Evolutionary conservation across 1,140 invertebrate species (phyloP).

Genomic region (Apis florea): DNA sequence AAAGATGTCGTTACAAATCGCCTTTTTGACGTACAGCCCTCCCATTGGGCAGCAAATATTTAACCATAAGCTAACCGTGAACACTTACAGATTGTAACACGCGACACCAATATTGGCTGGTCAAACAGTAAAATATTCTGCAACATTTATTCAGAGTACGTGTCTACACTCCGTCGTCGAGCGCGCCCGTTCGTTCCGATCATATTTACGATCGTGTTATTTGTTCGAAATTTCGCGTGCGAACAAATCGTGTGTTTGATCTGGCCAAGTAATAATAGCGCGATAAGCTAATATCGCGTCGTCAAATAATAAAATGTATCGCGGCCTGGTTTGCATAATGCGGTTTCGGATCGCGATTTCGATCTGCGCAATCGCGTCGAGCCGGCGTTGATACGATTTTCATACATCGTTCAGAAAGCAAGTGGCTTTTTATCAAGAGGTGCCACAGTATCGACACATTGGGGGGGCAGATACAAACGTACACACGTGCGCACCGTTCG

Average conservation of each 20-base stretch:
- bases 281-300: conserved; percentile 18
- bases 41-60: conserved; percentile 3
- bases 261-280: conserved; percentile 8
- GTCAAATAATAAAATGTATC: conserved; percentile 34
- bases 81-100: conserved; percentile 20
- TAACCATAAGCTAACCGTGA: neutral
- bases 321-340: neutral
- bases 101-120: conserved; percentile 10
- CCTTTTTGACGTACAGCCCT: neutral
- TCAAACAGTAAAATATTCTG: conserved; percentile 24
- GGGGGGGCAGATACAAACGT: no score
- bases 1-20: no score
- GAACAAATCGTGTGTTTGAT: neutral
- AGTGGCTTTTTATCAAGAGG: conserved; percentile 31
- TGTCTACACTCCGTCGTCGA: neutral
- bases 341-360: conserved; percentile 7
- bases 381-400: conserved; percentile 7
- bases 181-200: neutral
- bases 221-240: conserved; percentile 5
- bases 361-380: no score
- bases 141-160: conserved; percentile 9
- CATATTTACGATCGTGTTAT: neutral
- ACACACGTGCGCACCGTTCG: no score
- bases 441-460: neutral
- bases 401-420: conserved; percentile 11